Percentiles rank a stretch among this genome's conserved stretches.
phyloP scores from a whole-genome alignment of 2,113 vertebrate species.

The Ailurus styani region DNA sequence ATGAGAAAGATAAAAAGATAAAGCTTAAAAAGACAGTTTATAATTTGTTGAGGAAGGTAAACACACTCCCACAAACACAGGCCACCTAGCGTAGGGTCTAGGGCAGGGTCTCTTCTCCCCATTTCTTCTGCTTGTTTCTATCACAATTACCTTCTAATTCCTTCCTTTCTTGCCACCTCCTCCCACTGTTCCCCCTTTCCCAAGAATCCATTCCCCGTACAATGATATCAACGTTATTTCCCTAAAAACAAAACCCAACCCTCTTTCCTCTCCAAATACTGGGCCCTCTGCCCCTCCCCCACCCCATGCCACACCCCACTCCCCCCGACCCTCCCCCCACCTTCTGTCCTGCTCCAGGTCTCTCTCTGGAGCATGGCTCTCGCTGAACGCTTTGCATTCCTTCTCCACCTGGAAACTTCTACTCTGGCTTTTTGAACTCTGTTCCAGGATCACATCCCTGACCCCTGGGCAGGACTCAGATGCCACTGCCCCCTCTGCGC shows the following conservation, averaged over 20 bases:
- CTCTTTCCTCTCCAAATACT: background rate
- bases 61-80: background rate
- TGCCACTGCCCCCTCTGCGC: background rate
- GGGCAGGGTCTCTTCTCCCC: background rate
- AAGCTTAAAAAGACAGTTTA: no score
- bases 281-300: no score
- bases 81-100: background rate
- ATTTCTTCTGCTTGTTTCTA: background rate
- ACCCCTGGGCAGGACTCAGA: fast-evolving
- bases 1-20: background rate
- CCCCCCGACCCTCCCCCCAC: no score
- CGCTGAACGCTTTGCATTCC: background rate
- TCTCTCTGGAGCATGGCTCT: background rate
- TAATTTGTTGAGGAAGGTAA: background rate
- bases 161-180: background rate
- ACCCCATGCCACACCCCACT: fast-evolving
- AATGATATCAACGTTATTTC: background rate
- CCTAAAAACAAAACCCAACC: background rate
- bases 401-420: background rate
- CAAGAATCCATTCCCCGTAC: background rate
- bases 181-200: background rate
- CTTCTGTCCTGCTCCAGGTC: no score
- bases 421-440: background rate
- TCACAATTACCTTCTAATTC: background rate
- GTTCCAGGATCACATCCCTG: background rate